These are phyloP conservation scores for Plebejus anna DNA, from an alignment of 2,888 invertebrate species.

Conservation along the genomic window DNA sequence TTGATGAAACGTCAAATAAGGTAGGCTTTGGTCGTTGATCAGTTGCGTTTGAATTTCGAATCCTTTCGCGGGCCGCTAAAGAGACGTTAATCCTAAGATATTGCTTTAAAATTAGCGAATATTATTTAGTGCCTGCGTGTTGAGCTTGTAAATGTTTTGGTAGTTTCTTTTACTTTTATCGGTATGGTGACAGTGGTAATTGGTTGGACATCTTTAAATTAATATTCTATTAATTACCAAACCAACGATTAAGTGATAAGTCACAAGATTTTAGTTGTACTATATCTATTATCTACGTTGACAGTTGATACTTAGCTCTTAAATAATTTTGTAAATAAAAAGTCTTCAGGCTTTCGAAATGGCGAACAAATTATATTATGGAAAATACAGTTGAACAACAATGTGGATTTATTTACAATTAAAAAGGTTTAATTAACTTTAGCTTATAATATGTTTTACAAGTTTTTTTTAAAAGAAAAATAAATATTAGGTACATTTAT, in stretches of 20 bases:
- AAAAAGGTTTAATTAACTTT: too few relatives aligned
- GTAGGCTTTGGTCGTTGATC: constrained; percentile 12
- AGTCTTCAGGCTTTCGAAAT: not conserved
- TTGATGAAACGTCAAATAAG: constrained; percentile 23
- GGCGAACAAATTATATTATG: not conserved
- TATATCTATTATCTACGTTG: too few relatives aligned
- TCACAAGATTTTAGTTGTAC: too few relatives aligned
- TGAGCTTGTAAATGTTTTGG: constrained; percentile 7
- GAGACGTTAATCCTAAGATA: constrained; percentile 23
- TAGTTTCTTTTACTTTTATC: not conserved
- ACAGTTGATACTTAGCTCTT: too few relatives aligned
- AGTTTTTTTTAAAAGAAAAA: too few relatives aligned
- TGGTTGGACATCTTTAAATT: not conserved
- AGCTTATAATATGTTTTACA: too few relatives aligned
- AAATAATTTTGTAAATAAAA: too few relatives aligned
- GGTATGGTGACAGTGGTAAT: not conserved
- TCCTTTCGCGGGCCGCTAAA: not conserved
- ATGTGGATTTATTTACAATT: not conserved
- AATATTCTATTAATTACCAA: not conserved
- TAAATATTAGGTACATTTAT: too few relatives aligned
- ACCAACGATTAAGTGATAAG: too few relatives aligned
- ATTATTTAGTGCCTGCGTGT: constrained; percentile 6
- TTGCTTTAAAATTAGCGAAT: constrained; percentile 20
- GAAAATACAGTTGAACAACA: not conserved
- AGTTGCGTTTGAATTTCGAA: constrained; percentile 7